A percentile compares a stretch with the other conserved stretches of the same genome.
These are phyloP conservation scores for Chrysocyon brachyurus DNA, from an alignment of 2,797 vertebrate species.

Conservation along the genomic window DNA sequence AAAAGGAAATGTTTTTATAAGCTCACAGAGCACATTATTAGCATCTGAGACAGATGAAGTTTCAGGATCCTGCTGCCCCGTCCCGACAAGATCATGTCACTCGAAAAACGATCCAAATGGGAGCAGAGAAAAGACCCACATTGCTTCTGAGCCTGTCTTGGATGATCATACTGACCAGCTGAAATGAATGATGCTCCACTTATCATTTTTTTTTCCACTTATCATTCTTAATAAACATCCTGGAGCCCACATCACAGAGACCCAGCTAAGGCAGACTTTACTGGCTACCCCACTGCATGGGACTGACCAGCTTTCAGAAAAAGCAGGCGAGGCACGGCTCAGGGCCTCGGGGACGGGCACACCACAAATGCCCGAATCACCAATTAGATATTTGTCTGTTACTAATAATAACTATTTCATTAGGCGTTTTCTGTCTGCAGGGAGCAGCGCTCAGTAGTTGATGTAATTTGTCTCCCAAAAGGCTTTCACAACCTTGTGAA, in stretches of 20 bases:
- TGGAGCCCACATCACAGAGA: neutral
- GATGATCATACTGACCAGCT: neutral
- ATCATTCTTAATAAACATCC: neutral
- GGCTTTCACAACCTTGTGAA: neutral
- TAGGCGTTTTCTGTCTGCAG: neutral
- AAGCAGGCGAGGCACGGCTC: neutral
- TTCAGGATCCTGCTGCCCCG: neutral
- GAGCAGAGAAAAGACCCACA: neutral
- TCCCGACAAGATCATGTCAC: neutral
- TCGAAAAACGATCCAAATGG: neutral
- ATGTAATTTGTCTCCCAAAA: neutral
- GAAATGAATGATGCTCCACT: neutral
- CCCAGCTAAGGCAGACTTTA: neutral
- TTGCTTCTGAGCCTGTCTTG: neutral
- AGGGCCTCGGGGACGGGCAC: fast-evolving
- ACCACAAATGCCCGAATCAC: neutral
- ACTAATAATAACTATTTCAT: neutral
- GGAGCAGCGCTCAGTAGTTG: neutral
- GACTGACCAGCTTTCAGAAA: neutral
- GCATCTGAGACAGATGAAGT: neutral
- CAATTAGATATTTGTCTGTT: neutral
- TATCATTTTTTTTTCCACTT: neutral
- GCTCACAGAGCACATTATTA: neutral
- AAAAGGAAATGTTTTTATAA: slow-evolving; percentile 9
- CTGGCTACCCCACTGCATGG: neutral